Conservation (phyloP, 1,140 invertebrate species). For the Zaprionus inermis region DNA sequence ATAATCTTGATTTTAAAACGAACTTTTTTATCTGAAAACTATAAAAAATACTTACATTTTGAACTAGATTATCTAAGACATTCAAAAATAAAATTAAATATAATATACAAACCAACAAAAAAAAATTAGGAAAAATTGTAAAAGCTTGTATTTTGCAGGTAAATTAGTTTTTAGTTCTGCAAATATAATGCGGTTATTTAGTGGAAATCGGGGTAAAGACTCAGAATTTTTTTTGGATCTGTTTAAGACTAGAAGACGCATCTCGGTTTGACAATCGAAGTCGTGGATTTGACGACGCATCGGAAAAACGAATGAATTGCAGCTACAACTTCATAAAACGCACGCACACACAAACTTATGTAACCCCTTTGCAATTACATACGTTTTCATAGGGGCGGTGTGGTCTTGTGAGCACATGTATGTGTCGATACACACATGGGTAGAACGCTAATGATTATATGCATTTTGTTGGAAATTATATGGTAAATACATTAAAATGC, state of each 20-base stretch:
- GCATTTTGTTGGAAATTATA: constrained; percentile 35
- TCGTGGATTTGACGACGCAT: constrained; percentile 78
- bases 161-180: constrained; percentile 25
- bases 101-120: constrained; percentile 25
- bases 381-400: neutral
- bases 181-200: constrained; percentile 47
- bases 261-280: constrained; percentile 72
- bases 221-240: constrained; percentile 34
- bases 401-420: constrained; percentile 30
- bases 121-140: constrained; percentile 34
- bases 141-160: constrained; percentile 59
- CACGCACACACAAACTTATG: constrained; percentile 25
- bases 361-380: constrained; percentile 8
- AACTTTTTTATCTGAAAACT: neutral
- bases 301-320: constrained; percentile 57
- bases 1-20: neutral
- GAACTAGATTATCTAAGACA: constrained; percentile 31
- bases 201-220: constrained; percentile 35
- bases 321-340: constrained; percentile 8
- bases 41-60: constrained; percentile 32
- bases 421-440: constrained; percentile 14
- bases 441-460: constrained; percentile 6
- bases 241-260: constrained; percentile 43
- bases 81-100: constrained; percentile 38
- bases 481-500: constrained; percentile 25